A percentile compares a stretch with the other conserved stretches of the same genome.
phyloP scores from a whole-genome alignment of 2,797 vertebrate species.

The Gallinago solitaria region DNA sequence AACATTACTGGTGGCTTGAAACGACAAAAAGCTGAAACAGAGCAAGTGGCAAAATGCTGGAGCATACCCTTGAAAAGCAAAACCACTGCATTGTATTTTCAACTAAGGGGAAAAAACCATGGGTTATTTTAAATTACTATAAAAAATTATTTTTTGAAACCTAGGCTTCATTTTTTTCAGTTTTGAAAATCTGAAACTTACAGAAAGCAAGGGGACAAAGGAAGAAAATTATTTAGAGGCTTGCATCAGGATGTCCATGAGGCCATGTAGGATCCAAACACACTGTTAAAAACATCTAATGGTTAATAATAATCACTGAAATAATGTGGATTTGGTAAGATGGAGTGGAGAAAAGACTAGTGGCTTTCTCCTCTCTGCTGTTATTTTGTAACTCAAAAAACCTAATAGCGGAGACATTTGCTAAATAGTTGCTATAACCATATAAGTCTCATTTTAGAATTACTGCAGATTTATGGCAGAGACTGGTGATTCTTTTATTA shows the following conservation, averaged over 20 bases:
- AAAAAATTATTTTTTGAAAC: not conserved
- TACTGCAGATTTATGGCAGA: not conserved
- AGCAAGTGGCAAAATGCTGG: not conserved
- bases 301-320: not conserved
- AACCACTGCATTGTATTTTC: not conserved
- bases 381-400: not conserved
- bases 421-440: not conserved
- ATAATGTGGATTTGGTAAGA: not conserved
- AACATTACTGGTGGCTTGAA: not conserved
- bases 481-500: not conserved
- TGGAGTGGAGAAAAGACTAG: not conserved
- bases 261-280: not conserved
- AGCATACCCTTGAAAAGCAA: not conserved
- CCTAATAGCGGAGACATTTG: not conserved
- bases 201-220: not conserved
- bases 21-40: not conserved
- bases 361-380: not conserved
- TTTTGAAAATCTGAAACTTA: not conserved
- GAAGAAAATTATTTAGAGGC: not conserved
- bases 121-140: not conserved
- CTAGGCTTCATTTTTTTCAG: not conserved
- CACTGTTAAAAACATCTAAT: not conserved
- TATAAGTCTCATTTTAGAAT: not conserved
- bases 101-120: not conserved
- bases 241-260: not conserved